Evolutionary conservation across 2,888 invertebrate genomes (phyloP).

Genomic region (Stramonita haemastoma): DNA sequence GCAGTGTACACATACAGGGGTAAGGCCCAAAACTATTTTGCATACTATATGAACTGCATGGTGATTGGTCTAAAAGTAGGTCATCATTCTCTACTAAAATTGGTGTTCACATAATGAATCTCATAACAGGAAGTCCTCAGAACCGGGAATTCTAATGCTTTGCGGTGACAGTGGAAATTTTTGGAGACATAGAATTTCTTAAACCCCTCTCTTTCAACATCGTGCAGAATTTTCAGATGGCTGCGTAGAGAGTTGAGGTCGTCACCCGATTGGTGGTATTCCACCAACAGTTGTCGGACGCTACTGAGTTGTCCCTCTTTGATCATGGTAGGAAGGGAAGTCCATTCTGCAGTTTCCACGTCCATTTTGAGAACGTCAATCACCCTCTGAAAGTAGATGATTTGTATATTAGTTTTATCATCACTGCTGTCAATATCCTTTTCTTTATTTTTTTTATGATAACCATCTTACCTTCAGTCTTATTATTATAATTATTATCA

Average conservation of each 20-base stretch:
- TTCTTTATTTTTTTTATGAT: too few species aligned
- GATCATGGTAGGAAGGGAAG: conserved; percentile 34
- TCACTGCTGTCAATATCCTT: too few species aligned
- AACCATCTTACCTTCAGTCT: too few species aligned
- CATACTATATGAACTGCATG: too few species aligned
- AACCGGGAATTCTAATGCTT: not conserved
- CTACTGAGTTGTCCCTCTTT: conserved; percentile 26
- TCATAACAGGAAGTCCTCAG: conserved; percentile 39
- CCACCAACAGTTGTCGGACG: conserved; percentile 44
- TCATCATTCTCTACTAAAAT: not conserved
- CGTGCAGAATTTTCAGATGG: conserved; percentile 18
- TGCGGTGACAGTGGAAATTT: not conserved
- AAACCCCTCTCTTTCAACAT: conserved; percentile 37
- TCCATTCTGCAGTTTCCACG: conserved; percentile 46
- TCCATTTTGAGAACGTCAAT: conserved; percentile 49
- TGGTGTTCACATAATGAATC: conserved; percentile 35
- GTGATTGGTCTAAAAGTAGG: too few species aligned
- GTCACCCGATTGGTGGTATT: conserved; percentile 30
- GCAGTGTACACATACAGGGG: too few species aligned
- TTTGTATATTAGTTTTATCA: not conserved
- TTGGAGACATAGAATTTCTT: conserved; percentile 41
- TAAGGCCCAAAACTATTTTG: too few species aligned
- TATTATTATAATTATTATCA: not conserved
- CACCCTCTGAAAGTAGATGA: not conserved
- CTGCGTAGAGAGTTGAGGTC: not conserved